Evolutionary conservation across 2,113 vertebrate species (phyloP), one percentile per base, ranked within the genome.

Genomic region (Patagioenas fasciata): DNA sequence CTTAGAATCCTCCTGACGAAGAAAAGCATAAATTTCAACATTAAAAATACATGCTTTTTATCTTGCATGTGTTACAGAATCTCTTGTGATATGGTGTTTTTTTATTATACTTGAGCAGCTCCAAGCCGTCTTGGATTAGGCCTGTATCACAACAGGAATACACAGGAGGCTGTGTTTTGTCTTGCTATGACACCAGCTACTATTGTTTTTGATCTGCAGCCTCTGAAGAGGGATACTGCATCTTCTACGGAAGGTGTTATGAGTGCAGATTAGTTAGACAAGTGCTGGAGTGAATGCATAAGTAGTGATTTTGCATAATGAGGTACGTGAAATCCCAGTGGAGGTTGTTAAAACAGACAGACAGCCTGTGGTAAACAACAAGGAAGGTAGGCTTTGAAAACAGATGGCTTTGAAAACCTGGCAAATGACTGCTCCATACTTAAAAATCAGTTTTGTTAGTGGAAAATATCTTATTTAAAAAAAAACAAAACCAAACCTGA

Each of bases 331-430:
- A 98, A 98, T 98, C 98, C 98, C 98, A 97, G 94, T 61, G 98
- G 98, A 98, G 97, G 98, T 98, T 98, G 98, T 98, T 98, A 98
- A 98, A 98, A 98, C 98, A 98, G 98, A 98, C 97, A 98, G 98
- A 97, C 97, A 98, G 98, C 90, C 98, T 97, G 97, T 87, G 78
- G 98, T 98, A 98, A 98, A 98, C 98, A 98, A 97, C 96, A 95
- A 98, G 97, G 97, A 98, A 98, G 98, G 97, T 98, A 98, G 94
- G 94, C 96, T 98, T 98, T 98, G 98, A 97, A 98, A 98, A 98
- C 98, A 98, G 98, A 98, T 98, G 98, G 98, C 97, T 98, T 98
- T 98, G 98, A 98, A 98, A 98, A 97, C 97, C 96, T 98, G 98
- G 97, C 97, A 98, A 97, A 98, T 96, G 96, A 95, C 96, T 96